Evolutionary conservation across 2,113 vertebrate genomes (phyloP).

Genomic region (Charina bottae): DNA sequence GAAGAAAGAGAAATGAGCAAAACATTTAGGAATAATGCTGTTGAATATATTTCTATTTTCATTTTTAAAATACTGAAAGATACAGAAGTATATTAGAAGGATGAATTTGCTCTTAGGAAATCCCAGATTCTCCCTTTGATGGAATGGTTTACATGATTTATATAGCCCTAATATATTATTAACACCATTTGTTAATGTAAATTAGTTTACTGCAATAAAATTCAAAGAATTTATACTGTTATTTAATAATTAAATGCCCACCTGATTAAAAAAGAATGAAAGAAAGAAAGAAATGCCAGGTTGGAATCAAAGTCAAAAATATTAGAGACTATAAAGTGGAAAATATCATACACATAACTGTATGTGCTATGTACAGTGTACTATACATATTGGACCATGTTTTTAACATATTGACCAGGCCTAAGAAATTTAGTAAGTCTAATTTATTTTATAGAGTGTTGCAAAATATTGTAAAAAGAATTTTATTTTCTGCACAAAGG

Average conservation of each 20-base stretch:
- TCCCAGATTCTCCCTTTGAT: slow-evolving; percentile 25
- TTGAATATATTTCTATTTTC: not conserved
- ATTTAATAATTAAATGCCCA: slow-evolving; percentile 78
- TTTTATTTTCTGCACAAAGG: not conserved
- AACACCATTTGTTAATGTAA: slow-evolving; percentile 28
- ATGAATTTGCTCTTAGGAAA: not conserved
- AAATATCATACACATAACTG: slow-evolving; percentile 37
- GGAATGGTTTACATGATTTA: not conserved
- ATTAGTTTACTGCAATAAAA: slow-evolving; percentile 55
- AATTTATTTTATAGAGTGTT: slow-evolving; percentile 6
- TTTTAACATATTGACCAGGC: slow-evolving; percentile 9
- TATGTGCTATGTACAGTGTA: not conserved
- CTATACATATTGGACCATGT: not conserved
- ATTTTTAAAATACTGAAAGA: not conserved
- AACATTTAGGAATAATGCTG: not conserved
- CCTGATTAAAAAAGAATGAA: slow-evolving; percentile 72
- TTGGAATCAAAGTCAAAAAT: slow-evolving; percentile 50
- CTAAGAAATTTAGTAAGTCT: slow-evolving; percentile 30
- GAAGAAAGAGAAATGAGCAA: not conserved
- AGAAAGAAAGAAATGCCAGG: slow-evolving; percentile 67
- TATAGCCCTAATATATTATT: slow-evolving; percentile 38
- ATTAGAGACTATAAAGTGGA: slow-evolving; percentile 59
- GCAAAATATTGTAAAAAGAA: not conserved
- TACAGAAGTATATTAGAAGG: not conserved
- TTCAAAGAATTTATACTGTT: slow-evolving; percentile 64